phyloP scores from a whole-genome alignment of 2,888 invertebrate species.

The Nemoura dubitans region DNA sequence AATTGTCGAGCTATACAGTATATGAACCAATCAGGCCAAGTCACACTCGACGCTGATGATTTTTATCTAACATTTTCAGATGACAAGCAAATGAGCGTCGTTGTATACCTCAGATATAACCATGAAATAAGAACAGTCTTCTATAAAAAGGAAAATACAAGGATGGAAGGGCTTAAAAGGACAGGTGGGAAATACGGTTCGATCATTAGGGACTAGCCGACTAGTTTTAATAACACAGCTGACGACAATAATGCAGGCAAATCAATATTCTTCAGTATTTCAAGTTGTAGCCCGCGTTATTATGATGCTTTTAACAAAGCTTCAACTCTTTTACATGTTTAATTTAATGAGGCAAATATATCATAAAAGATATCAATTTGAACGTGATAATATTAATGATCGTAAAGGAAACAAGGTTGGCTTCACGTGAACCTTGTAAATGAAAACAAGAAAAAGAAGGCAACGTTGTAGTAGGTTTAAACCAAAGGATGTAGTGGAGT shows the following conservation, averaged over 20 bases:
- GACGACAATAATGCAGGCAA: not conserved
- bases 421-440: not conserved
- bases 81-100: slow-evolving; percentile 41
- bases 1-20: slow-evolving; percentile 33
- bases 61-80: slow-evolving; percentile 40
- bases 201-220: slow-evolving; percentile 13
- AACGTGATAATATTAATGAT: slow-evolving; percentile 7
- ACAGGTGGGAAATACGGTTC: slow-evolving; percentile 1
- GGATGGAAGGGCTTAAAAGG: not conserved
- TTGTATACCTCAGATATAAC: slow-evolving; percentile 21
- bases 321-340: slow-evolving; percentile 3
- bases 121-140: not conserved
- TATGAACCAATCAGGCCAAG: slow-evolving; percentile 22
- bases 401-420: not conserved
- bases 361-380: not conserved
- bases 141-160: slow-evolving; percentile 1
- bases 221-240: not conserved
- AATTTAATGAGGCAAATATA: slow-evolving; percentile 12
- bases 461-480: not conserved
- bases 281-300: not conserved
- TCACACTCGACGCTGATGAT: slow-evolving; percentile 32
- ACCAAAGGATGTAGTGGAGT: not conserved
- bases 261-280: not conserved
- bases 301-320: slow-evolving; percentile 1
- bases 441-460: not conserved